Base-by-base conservation (phyloP, 2,888 invertebrate genomes). In the Euphydryas editha region DNA sequence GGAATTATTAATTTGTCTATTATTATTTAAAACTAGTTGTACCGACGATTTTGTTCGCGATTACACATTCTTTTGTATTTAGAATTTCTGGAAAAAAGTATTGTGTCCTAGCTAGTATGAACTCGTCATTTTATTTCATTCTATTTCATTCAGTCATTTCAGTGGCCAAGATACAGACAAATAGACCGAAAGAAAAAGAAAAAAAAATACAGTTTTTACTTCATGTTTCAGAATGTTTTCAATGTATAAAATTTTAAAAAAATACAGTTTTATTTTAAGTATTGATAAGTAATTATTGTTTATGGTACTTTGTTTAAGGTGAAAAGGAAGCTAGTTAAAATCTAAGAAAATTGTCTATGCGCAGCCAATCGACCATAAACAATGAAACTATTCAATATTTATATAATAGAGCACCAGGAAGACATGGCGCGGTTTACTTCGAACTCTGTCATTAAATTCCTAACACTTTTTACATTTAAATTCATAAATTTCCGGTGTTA, bases 401-500 rank as follows among this genome's bases (percentile, higher is more conserved):
- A 86, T 84, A 79, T 83, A 85, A 82, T 78, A 82, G 79, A 68
- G 69, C 77, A 80, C 80, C 81, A 86, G 85, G 84, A 86, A 85
- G 83, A 79, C 79, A 75, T 74, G 73, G 76, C 72, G 73, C 75
- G 77, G 77, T 79, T 82, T 86, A 86, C 85, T 80, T 78, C 82
- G 85, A 87, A 87, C 78, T 78, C 79, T 81, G 82, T 85, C 86
- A 92, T 92, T 90, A 91, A 89, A 92, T 91, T 91, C 91, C 86
- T 89, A 86, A 88, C 92, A 91, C 90, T 91, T 91, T 78, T 91
- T 91, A 86, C 87, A 92, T 92, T 91, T 87, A 89, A 90, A 92
- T 92, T 91, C 90, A 91, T 92, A 92, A 90, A 91, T 92, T 90
- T 92, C 92, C 92, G 92, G 92, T 91, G 88, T 83, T 83, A 84